These are phyloP conservation scores for Patella depressa DNA, from an alignment of 2,888 invertebrate species.

Conservation along the genomic window DNA sequence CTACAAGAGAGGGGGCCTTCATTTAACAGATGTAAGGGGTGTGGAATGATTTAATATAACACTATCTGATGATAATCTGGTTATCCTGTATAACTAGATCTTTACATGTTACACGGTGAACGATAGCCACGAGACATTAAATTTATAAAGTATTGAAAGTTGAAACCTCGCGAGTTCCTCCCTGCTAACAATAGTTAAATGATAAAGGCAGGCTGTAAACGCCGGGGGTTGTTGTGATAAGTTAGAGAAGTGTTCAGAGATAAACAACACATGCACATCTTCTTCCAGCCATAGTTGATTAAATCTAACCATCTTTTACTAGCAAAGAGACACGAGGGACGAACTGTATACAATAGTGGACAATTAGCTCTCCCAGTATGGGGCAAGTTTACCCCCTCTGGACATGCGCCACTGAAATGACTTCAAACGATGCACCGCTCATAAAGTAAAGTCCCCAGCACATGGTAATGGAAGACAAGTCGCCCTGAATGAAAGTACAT, in stretches of 20 bases:
- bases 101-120: too few relatives aligned
- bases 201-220: neutral
- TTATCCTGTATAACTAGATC: too few relatives aligned
- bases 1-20: too few relatives aligned
- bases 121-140: too few relatives aligned
- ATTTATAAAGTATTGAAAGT: too few relatives aligned
- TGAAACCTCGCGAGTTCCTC: too few relatives aligned
- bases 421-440: neutral
- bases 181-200: neutral
- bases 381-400: conserved; percentile 8
- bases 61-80: too few relatives aligned
- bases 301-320: conserved; percentile 1
- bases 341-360: neutral
- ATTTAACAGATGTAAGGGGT: too few relatives aligned
- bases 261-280: conserved; percentile 5
- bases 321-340: neutral
- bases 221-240: conserved; percentile 2
- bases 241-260: neutral
- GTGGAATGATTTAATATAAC: too few relatives aligned
- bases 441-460: too few relatives aligned
- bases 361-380: neutral
- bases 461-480: neutral
- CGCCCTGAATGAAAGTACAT: neutral
- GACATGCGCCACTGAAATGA: neutral
- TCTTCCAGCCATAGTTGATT: neutral